Percentiles rank a stretch among this genome's conserved stretches.
phyloP scores from a whole-genome alignment of 2,113 vertebrate genomes.

The Sebastes fasciatus region DNA sequence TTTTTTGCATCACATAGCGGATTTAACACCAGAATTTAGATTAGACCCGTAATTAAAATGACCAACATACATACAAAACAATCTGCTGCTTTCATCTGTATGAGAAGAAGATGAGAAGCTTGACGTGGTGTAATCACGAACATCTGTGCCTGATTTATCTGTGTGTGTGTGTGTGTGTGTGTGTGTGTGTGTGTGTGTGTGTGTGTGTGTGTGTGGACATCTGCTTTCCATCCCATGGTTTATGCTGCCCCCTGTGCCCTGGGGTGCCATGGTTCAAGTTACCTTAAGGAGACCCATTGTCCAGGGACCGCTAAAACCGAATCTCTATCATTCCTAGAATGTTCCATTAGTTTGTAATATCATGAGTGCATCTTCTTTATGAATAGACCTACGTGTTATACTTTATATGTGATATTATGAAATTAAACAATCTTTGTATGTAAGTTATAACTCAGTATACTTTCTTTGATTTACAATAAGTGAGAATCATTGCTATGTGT shows the following conservation, averaged over 20 bases:
- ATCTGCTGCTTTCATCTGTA: conserved; percentile 27
- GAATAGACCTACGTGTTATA: neutral
- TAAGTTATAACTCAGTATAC: neutral
- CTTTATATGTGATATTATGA: neutral
- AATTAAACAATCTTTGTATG: neutral
- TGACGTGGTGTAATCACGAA: conserved; percentile 44
- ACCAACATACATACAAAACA: conserved; percentile 3
- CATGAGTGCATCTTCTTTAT: neutral
- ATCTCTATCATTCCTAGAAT: neutral
- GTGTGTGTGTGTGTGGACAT: conserved; percentile 62
- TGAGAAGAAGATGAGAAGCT: conserved; percentile 38
- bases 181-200: conserved; percentile 26
- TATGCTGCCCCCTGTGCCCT: conserved; percentile 50
- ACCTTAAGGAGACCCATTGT: conserved; percentile 54
- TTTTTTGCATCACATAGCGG: neutral
- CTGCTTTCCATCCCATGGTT: conserved; percentile 73
- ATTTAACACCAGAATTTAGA: neutral
- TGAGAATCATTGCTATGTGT: neutral
- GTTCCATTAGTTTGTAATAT: neutral
- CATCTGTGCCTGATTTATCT: conserved; percentile 55
- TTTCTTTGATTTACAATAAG: neutral
- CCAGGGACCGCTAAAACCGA: neutral
- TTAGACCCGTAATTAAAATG: conserved; percentile 14
- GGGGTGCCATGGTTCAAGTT: conserved; percentile 63
- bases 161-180: conserved; percentile 13